Evolutionary conservation across 2,797 vertebrate species (phyloP).

Genomic region (Harpagifer antarcticus): DNA sequence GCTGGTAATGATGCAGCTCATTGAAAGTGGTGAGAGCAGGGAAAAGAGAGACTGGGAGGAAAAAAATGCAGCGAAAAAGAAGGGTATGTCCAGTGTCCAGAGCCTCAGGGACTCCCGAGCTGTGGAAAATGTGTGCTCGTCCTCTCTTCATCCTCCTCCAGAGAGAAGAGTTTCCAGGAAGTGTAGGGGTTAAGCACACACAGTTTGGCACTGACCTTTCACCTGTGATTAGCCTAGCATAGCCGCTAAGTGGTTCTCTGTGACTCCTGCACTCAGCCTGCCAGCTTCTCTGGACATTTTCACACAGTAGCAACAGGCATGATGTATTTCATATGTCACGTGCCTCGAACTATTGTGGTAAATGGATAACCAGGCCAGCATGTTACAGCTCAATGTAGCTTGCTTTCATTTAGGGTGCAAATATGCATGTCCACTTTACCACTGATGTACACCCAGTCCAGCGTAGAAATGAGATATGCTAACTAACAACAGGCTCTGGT

Average conservation of each 20-base stretch:
- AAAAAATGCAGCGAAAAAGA: conserved; percentile 36
- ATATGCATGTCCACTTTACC: conserved; percentile 21
- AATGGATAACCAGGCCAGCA: conserved; percentile 36
- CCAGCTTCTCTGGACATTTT: conserved; percentile 55
- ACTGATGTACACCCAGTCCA: not conserved
- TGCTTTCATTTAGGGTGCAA: conserved; percentile 33
- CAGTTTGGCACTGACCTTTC: conserved; percentile 73
- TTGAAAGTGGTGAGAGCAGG: conserved; percentile 64
- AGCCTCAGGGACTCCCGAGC: conserved; percentile 53
- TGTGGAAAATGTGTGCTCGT: conserved; percentile 77
- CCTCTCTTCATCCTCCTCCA: conserved; percentile 72
- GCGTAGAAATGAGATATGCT: conserved; percentile 19
- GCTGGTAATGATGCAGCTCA: conserved; percentile 73
- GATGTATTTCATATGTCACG: conserved; percentile 53
- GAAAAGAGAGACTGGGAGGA: conserved; percentile 27
- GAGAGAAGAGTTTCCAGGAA: conserved; percentile 81
- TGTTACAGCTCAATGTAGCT: conserved; percentile 22
- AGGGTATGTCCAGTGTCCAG: conserved; percentile 44
- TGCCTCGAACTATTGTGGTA: conserved; percentile 37
- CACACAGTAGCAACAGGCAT: conserved; percentile 65
- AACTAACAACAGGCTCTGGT: conserved; percentile 38
- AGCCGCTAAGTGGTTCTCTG: conserved; percentile 77
- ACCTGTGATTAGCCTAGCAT: conserved; percentile 77
- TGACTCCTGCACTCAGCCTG: conserved; percentile 58
- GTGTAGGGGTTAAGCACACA: conserved; percentile 78